phyloP scores from a whole-genome alignment of 1,140 invertebrate genomes.

The silkworm (Bombyx mori) region DNA sequence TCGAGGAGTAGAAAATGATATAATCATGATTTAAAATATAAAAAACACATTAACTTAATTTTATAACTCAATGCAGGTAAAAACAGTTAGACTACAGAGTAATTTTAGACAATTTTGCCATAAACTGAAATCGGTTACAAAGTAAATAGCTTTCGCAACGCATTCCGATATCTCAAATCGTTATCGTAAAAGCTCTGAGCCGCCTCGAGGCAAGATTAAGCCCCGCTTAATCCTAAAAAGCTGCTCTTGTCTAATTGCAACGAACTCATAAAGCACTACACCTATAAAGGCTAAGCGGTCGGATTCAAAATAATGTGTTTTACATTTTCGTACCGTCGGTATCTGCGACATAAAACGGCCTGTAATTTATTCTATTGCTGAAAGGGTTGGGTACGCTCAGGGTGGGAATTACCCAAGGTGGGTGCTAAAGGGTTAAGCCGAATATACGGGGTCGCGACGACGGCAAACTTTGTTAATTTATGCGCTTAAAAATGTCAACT shows the following conservation, averaged over 20 bases:
- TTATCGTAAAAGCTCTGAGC: conserved; percentile 39
- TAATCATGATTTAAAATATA: too few species aligned
- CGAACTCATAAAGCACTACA: conserved; percentile 54
- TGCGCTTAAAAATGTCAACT: conserved; percentile 71
- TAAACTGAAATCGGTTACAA: too few species aligned
- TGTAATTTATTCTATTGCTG: conserved; percentile 71
- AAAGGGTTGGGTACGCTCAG: conserved; percentile 62
- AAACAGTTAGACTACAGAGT: too few species aligned
- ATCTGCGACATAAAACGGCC: conserved; percentile 67
- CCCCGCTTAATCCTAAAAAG: conserved; percentile 55
- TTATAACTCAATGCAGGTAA: too few species aligned
- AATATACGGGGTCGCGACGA: conserved; percentile 62
- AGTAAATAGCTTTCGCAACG: neutral
- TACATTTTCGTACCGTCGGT: conserved; percentile 66
- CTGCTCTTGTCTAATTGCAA: conserved; percentile 60
- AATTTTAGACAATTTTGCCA: too few species aligned
- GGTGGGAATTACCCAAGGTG: conserved; percentile 70
- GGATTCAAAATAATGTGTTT: conserved; percentile 70
- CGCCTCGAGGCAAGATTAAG: conserved; percentile 32
- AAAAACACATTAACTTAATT: too few species aligned
- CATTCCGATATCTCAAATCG: conserved; percentile 44
- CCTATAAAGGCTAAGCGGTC: conserved; percentile 65
- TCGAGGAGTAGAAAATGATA: too few species aligned
- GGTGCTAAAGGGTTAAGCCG: conserved; percentile 70
- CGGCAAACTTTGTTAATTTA: conserved; percentile 69